A percentile compares a stretch with the other conserved stretches of the same genome.
These are phyloP conservation scores for Periophthalmus magnuspinnatus DNA, from an alignment of 2,797 vertebrate genomes.

Conservation along the genomic window DNA sequence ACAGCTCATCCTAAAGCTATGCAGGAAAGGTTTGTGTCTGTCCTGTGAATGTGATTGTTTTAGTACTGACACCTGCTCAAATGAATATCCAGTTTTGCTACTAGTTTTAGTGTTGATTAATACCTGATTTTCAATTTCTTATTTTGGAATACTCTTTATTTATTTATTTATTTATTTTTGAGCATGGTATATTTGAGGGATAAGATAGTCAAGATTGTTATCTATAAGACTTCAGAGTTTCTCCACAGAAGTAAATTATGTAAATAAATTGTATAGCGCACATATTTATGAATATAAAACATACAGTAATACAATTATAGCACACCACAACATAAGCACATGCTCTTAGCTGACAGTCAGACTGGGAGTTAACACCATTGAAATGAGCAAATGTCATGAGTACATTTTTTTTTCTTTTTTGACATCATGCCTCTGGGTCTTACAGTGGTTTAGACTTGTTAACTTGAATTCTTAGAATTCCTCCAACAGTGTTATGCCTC, in stretches of 20 bases:
- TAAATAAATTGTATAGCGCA: not conserved
- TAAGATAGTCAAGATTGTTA: no score
- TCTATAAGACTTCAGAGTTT: not conserved
- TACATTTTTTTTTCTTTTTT: slow-evolving; percentile 18
- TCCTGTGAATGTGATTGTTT: no score
- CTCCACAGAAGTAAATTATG: not conserved
- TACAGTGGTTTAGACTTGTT: slow-evolving; percentile 73
- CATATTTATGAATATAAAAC: not conserved
- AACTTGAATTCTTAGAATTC: slow-evolving; percentile 76
- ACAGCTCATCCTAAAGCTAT: no score
- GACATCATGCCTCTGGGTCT: slow-evolving; percentile 57
- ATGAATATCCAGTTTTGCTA: no score
- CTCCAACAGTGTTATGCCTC: slow-evolving; percentile 58
- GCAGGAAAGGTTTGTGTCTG: no score
- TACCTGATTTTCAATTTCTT: no score
- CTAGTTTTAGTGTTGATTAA: no score
- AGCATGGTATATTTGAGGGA: no score
- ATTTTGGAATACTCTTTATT: no score
- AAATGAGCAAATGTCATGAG: slow-evolving; percentile 10
- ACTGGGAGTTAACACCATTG: no score
- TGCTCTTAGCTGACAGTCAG: not conserved
- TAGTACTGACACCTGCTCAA: no score
- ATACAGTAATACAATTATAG: not conserved
- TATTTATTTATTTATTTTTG: no score
- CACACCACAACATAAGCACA: not conserved